Evolutionary conservation across 2,113 vertebrate species (phyloP).

Genomic region (Pseudois nayaur): DNA sequence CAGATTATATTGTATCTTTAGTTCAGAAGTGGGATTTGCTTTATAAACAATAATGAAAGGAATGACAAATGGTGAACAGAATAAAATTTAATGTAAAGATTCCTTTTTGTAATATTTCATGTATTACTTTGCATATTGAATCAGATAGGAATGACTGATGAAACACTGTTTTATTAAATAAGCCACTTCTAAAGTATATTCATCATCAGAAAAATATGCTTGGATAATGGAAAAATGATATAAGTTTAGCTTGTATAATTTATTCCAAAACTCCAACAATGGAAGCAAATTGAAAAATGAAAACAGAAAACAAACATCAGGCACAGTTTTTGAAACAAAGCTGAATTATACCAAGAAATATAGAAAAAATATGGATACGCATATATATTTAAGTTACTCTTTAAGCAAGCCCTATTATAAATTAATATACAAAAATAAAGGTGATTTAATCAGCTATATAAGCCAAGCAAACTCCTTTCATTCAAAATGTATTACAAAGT

Average conservation of each 20-base stretch:
- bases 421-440: background rate
- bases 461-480: background rate
- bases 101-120: slow-evolving; percentile 25
- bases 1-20: background rate
- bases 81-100: slow-evolving; percentile 40
- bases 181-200: slow-evolving; percentile 20
- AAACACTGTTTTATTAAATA: slow-evolving; percentile 63
- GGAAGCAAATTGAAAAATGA: slow-evolving; percentile 4
- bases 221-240: slow-evolving; percentile 52
- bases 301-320: background rate
- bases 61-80: background rate
- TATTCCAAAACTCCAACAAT: slow-evolving; percentile 28
- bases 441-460: background rate
- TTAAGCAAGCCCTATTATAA: background rate
- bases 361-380: background rate
- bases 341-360: background rate
- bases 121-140: slow-evolving; percentile 54
- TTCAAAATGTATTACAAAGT: background rate
- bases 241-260: slow-evolving; percentile 35
- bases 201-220: slow-evolving; percentile 22
- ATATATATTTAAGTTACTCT: background rate
- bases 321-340: background rate
- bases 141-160: slow-evolving; percentile 52
- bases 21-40: background rate
- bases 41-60: slow-evolving; percentile 36